phyloP scores from a whole-genome alignment of 2,113 vertebrate species.

The Heteronetta atricapilla region DNA sequence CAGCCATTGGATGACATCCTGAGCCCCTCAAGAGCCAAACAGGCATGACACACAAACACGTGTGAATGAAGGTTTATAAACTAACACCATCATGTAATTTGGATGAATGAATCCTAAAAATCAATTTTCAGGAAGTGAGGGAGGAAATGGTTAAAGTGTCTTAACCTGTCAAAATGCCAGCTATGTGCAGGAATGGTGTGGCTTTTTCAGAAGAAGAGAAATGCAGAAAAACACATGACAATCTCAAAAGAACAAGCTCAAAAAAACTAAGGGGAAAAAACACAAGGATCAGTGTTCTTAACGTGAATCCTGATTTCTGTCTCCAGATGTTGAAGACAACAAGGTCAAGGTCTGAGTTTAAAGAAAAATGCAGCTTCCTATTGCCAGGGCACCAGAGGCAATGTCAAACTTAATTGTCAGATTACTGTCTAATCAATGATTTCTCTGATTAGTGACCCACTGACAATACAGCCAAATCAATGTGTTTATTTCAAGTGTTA shows the following conservation, averaged over 20 bases:
- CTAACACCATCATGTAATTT: background rate
- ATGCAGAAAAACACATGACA: background rate
- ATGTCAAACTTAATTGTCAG: slow-evolving; percentile 57
- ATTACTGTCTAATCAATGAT: slow-evolving; percentile 61
- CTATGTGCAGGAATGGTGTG: background rate
- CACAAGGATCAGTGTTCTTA: background rate
- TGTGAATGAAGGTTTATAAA: background rate
- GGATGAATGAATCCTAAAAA: background rate
- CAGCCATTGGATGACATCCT: background rate
- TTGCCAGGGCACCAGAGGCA: background rate
- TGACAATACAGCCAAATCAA: slow-evolving; percentile 52
- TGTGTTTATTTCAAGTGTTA: slow-evolving; percentile 4
- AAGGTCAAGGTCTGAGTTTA: slow-evolving; percentile 16
- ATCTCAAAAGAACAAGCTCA: background rate
- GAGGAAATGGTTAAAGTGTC: background rate
- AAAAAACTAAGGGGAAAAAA: background rate
- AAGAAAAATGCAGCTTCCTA: background rate
- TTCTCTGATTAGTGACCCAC: slow-evolving; percentile 57
- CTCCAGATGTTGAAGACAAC: background rate
- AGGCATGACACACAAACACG: background rate
- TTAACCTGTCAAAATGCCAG: background rate
- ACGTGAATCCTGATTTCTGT: background rate
- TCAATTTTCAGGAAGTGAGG: background rate
- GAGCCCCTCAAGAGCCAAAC: background rate
- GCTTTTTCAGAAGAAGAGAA: background rate